Evolutionary conservation across 2,888 invertebrate genomes (phyloP), one percentile per base, ranked within the genome.

Genomic region (Nomada fucata): DNA sequence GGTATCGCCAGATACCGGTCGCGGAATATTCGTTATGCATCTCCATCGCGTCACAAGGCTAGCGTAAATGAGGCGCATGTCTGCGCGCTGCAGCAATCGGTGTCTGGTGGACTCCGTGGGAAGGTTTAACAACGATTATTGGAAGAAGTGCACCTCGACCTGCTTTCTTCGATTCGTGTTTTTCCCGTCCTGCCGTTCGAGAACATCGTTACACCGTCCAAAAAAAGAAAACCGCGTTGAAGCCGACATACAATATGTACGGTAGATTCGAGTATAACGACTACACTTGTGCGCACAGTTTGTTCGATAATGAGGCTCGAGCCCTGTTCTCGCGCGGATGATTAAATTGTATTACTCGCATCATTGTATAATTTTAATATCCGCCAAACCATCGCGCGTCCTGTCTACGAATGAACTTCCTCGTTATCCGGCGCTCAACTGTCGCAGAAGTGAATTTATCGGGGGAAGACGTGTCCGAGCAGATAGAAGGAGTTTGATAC

Each of bases 381-480:
- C 11, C 79, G 64, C 57, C 64, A 70, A 20, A 26, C 18, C 44
- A 20, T 7, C 23, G 26, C 69, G 44, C 36, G 29, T 47, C n/a
- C 59, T 53, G 60, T 15, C 52, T 36, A 52, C 57, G 13, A 69
- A 63, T 73, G 63, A 59, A 76, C 57, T 68, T 53, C 69, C n/a
- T 47, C 18, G 29, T 55, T 20, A 52, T 23, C 13, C 59, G n/a
- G 11, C 0, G 5, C 18, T 10, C 2, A 52, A 23, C 1, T 2
- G n/a, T 2, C 53, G 10, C 10, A 20, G 15, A 47, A 47, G 47
- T 47, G 15, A 47, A 47, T 47, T 11, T 47, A 47, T 47, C 47
- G 5, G 9, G 50, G 7, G 50, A 50, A 50, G 50, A 50, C 13
- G 50, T 18, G 50, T 13, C 50, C 36, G 36, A 36, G 36, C 36